Conservation (phyloP, 2,113 vertebrate species). For the Bettongia penicillata region DNA sequence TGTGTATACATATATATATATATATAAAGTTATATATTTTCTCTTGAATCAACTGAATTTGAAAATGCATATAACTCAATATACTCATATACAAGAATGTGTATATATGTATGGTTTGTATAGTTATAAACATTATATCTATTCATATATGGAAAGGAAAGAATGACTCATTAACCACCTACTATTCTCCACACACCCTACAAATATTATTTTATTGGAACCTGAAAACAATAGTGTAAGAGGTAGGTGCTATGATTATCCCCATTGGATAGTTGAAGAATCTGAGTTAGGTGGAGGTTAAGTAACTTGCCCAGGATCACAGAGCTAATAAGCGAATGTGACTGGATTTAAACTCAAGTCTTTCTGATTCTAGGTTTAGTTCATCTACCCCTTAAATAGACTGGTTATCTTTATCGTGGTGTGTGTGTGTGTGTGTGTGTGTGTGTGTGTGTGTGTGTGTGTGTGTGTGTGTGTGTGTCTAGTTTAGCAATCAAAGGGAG, state of each 20-base stretch:
- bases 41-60: no score
- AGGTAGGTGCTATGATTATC: background rate
- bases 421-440: background rate
- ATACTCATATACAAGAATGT: no score
- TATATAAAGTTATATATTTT: no score
- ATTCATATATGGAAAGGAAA: no score
- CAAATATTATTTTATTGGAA: no score
- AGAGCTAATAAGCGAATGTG: background rate
- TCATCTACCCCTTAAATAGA: fast-evolving
- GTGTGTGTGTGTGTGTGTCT: background rate
- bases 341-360: background rate
- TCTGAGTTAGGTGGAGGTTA: background rate
- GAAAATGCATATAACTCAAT: no score
- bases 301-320: background rate
- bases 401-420: background rate
- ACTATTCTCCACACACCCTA: no score
- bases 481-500: background rate
- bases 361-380: background rate
- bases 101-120: no score
- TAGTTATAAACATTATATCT: no score
- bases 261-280: background rate
- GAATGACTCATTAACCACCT: no score
- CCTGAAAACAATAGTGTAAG: background rate
- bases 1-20: no score
- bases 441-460: background rate